Evolutionary conservation across 1,140 invertebrate species (phyloP).

Genomic region (Popillia japonica): DNA sequence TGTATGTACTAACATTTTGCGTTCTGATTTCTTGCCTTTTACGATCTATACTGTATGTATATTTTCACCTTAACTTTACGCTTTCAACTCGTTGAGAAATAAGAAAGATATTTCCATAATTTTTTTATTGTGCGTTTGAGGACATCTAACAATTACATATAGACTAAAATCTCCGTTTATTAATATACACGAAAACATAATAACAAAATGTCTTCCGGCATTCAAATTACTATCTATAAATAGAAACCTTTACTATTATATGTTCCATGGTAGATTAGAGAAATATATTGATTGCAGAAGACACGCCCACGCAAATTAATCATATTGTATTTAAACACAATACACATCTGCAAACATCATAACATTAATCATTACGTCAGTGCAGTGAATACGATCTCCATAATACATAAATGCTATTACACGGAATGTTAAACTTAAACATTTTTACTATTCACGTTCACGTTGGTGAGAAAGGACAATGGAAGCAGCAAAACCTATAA

Average conservation of each 20-base stretch:
- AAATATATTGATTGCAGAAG: neutral
- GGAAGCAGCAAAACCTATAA: too few species aligned
- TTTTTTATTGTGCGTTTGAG: too few species aligned
- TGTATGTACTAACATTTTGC: too few species aligned
- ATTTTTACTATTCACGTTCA: neutral
- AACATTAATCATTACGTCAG: neutral
- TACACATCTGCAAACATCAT: neutral
- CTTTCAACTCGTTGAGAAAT: too few species aligned
- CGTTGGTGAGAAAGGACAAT: too few species aligned
- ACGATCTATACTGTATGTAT: too few species aligned
- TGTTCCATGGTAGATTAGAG: neutral
- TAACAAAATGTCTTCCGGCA: neutral
- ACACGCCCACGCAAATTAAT: conserved; percentile 7
- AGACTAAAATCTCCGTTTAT: too few species aligned
- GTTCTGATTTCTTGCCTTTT: too few species aligned
- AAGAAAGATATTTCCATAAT: too few species aligned
- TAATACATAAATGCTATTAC: neutral
- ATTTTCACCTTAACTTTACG: too few species aligned
- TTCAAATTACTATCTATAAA: neutral
- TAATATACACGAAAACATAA: too few species aligned
- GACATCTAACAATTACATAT: too few species aligned
- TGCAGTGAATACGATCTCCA: neutral
- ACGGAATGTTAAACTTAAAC: neutral
- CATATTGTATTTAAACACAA: neutral
- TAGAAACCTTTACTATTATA: neutral